phyloP scores from a whole-genome alignment of 2,113 vertebrate species.

The Neogobius melanostomus region DNA sequence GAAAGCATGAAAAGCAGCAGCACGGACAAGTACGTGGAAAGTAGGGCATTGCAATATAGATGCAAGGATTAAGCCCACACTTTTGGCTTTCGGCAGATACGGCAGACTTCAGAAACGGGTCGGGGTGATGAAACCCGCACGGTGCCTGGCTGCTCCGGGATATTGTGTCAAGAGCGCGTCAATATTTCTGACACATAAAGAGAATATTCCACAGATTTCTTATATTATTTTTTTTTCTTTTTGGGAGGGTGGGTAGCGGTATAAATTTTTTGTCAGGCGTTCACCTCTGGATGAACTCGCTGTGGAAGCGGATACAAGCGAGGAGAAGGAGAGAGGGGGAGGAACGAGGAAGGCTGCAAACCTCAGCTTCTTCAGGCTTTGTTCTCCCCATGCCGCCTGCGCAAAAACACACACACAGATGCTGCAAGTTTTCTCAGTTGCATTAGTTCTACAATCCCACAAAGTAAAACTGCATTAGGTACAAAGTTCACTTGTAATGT shows the following conservation, averaged over 20 bases:
- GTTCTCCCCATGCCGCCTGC: slow-evolving; percentile 52
- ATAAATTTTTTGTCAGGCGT: slow-evolving; percentile 29
- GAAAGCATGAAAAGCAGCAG: slow-evolving; percentile 6
- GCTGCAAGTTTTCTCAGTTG: not conserved
- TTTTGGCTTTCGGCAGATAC: slow-evolving; percentile 39
- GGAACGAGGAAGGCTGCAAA: slow-evolving; percentile 52
- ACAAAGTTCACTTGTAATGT: not conserved
- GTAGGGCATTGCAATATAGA: slow-evolving; percentile 52
- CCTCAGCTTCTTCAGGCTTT: slow-evolving; percentile 60
- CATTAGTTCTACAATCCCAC: not conserved
- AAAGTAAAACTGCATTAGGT: not conserved
- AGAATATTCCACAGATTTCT: slow-evolving; percentile 48
- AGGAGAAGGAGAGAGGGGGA: slow-evolving; percentile 25
- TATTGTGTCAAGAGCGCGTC: slow-evolving; percentile 58
- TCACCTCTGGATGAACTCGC: slow-evolving; percentile 75
- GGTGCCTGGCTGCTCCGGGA: slow-evolving; percentile 53
- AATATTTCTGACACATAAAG: slow-evolving; percentile 64
- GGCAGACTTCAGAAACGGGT: slow-evolving; percentile 24
- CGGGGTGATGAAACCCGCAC: slow-evolving; percentile 63
- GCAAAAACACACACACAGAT: slow-evolving; percentile 20
- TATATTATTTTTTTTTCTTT: not conserved
- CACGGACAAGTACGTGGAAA: slow-evolving; percentile 25
- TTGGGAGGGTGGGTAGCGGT: not conserved
- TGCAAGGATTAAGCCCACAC: slow-evolving; percentile 44
- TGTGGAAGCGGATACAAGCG: slow-evolving; percentile 43